These are phyloP conservation scores for Gobionotothen gibberifrons DNA, from an alignment of 2,797 vertebrate genomes.

Conservation along the genomic window DNA sequence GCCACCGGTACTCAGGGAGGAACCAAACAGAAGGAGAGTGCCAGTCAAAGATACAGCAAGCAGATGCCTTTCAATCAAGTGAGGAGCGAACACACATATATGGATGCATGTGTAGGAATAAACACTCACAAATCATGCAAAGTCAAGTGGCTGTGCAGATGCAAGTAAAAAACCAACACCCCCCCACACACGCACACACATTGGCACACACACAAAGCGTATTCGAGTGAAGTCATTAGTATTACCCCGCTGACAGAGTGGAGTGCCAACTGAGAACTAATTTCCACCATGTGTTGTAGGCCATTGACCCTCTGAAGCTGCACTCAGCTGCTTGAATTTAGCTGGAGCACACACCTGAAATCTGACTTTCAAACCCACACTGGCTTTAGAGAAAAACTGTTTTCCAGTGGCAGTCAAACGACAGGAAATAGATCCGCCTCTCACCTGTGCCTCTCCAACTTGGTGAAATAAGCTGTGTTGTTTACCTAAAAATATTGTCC, in stretches of 20 bases:
- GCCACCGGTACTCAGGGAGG: slow-evolving; percentile 44
- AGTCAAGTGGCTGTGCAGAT: slow-evolving; percentile 49
- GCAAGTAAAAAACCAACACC: slow-evolving; percentile 19
- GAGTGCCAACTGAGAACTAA: slow-evolving; percentile 40
- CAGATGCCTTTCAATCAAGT: slow-evolving; percentile 51
- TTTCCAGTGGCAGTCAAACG: background rate
- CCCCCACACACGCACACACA: slow-evolving; percentile 4
- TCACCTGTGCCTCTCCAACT: background rate
- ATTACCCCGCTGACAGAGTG: slow-evolving; percentile 44
- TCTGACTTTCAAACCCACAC: slow-evolving; percentile 32
- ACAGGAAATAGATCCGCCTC: background rate
- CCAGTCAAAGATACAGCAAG: slow-evolving; percentile 42
- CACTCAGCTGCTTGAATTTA: slow-evolving; percentile 35
- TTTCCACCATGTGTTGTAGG: slow-evolving; percentile 42
- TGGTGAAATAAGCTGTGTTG: background rate
- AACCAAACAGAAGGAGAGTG: slow-evolving; percentile 46
- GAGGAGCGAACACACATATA: slow-evolving; percentile 20
- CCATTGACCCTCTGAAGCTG: slow-evolving; percentile 36
- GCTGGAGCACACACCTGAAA: slow-evolving; percentile 30
- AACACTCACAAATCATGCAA: slow-evolving; percentile 47
- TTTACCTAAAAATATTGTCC: background rate
- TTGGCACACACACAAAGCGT: background rate
- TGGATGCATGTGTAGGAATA: slow-evolving; percentile 43
- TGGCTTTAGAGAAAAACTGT: background rate
- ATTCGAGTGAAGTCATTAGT: slow-evolving; percentile 52